Conservation (phyloP, 2,797 vertebrate genomes). For the Acropternis orthonyx region DNA sequence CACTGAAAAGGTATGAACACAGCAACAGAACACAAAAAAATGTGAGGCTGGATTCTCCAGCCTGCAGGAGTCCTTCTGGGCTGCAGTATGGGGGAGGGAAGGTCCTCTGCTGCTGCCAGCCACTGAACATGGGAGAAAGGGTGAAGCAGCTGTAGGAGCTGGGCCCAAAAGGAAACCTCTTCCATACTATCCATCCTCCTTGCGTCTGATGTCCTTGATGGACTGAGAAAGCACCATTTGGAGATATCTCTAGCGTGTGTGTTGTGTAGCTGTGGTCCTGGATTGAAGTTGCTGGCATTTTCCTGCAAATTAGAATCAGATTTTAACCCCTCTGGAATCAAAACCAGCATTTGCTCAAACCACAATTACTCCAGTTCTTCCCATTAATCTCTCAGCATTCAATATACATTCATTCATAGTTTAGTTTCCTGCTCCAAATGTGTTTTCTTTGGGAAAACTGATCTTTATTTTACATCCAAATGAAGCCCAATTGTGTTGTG, state of each 20-base stretch:
- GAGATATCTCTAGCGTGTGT: not conserved
- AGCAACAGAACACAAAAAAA: constrained; percentile 51
- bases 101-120: not conserved
- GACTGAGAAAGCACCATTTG: not conserved
- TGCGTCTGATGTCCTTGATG: fast-evolving
- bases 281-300: not conserved
- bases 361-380: not conserved
- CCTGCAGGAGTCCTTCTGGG: not conserved
- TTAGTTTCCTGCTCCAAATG: not conserved
- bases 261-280: not conserved
- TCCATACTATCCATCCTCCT: not conserved
- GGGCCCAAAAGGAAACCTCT: not conserved
- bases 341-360: not conserved
- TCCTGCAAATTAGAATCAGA: not conserved
- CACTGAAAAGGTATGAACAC: not conserved
- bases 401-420: not conserved
- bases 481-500: constrained; percentile 12
- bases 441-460: not conserved
- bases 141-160: not conserved
- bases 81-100: not conserved
- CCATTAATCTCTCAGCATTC: not conserved
- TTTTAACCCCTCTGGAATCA: not conserved
- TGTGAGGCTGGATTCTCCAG: not conserved
- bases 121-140: not conserved
- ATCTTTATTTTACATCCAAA: constrained; percentile 1